Evolutionary conservation across 2,113 vertebrate genomes (phyloP), one percentile per base, ranked within the genome.

Genomic region (Centropus bengalensis): DNA sequence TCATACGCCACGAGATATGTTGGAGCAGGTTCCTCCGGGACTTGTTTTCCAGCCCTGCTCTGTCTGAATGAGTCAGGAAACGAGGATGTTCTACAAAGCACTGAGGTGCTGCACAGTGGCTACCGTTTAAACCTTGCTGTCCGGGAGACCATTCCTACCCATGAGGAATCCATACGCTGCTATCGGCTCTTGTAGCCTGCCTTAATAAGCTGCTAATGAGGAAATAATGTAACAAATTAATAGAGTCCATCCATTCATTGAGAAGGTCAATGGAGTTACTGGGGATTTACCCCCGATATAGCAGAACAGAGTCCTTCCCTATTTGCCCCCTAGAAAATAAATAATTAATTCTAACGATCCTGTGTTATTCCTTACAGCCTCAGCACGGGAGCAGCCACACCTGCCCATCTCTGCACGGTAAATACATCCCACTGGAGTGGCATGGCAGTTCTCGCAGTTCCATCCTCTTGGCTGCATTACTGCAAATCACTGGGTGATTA

Each of bases 1-100:
- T 97, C 89, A 95, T 93, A 82, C 73, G n/a, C n/a, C 81, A 95
- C 59, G 26, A 97, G 95, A 97, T 95, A 88, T 58, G 91, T 93
- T 94, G 90, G 90, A 97, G 90, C 36, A 67, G 67, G 79, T 84
- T 96, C 97, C 80, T 42, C 88, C 9, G 95, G 96, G 97, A 94
- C 93, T 94, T 97, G 86, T 96, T 97, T 96, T 90, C 95, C 92
- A 97, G 71, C 91, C 79, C 26, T 1, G 19, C 28, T 55, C 93
- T 12, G 11, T 83, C 92, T 95, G 96, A 94, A 93, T 94, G 89
- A 55, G 86, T 27, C 47, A 96, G 93, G 89, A 71, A 81, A 86
- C 6, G 70, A 97, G 73, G 90, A 95, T 89, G 89, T 84, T 91
- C 2, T 6, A 71, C 81, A 93, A 82, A 97, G 89, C 82, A 52